phyloP scores from a whole-genome alignment of 2,113 vertebrate genomes.

The Ammodytes marinus region DNA sequence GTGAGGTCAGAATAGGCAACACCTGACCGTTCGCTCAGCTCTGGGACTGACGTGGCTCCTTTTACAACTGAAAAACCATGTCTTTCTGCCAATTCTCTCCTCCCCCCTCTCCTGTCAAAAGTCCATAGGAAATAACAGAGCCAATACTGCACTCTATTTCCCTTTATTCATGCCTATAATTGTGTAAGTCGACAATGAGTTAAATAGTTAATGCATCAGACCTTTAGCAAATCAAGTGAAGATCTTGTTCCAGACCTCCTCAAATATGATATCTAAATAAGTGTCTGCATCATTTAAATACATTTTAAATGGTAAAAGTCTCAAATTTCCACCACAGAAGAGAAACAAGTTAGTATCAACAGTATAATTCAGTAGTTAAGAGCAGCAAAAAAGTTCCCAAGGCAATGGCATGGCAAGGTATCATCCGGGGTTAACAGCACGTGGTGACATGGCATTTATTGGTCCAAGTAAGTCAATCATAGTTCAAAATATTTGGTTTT shows the following conservation, averaged over 20 bases:
- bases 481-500: too few relatives aligned
- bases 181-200: conserved; percentile 21
- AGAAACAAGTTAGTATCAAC: too few relatives aligned
- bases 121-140: conserved; percentile 49
- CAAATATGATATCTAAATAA: neutral
- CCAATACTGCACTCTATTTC: conserved; percentile 9
- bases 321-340: too few relatives aligned
- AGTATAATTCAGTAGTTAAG: too few relatives aligned
- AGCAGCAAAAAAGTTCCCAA: too few relatives aligned
- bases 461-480: too few relatives aligned
- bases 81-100: conserved; percentile 46
- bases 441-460: too few relatives aligned
- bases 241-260: neutral
- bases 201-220: conserved; percentile 44
- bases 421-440: too few relatives aligned
- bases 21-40: conserved; percentile 51
- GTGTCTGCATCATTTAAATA: neutral
- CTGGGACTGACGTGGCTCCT: conserved; percentile 49
- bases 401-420: too few relatives aligned
- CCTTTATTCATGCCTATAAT: conserved; percentile 29
- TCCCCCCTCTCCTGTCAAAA: conserved; percentile 51
- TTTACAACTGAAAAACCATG: conserved; percentile 53
- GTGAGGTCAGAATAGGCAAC: conserved; percentile 24
- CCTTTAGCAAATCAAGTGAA: conserved; percentile 3
- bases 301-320: too few relatives aligned